Evolutionary conservation across 1,140 invertebrate genomes (phyloP).

Genomic region (Phthorimaea operculella): DNA sequence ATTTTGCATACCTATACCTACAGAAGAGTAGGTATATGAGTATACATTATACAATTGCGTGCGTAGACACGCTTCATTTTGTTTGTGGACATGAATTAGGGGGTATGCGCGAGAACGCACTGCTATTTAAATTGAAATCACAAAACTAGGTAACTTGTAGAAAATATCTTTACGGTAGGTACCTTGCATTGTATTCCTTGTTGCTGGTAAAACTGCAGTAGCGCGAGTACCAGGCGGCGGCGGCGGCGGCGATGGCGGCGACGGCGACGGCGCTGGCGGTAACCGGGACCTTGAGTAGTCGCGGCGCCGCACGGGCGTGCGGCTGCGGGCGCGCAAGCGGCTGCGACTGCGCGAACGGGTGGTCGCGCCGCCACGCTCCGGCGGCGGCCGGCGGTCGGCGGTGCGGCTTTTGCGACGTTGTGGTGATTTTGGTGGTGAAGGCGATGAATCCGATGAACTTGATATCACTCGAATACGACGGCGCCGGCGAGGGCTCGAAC

Average conservation of each 20-base stretch:
- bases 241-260: not conserved
- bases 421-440: not conserved
- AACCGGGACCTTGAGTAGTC: not conserved
- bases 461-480: conserved; percentile 2
- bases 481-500: not conserved
- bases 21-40: no score
- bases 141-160: no score
- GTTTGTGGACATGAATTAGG: not conserved
- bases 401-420: not conserved
- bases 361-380: not conserved
- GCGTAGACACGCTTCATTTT: not conserved
- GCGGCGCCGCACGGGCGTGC: not conserved
- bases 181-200: no score
- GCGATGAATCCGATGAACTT: not conserved
- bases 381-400: not conserved
- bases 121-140: not conserved
- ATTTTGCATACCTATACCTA: not conserved
- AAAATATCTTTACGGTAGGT: no score
- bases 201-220: no score
- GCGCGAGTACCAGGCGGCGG: not conserved
- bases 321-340: not conserved
- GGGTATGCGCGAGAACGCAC: not conserved
- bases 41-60: not conserved
- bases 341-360: not conserved
- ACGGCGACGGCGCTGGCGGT: not conserved